A percentile compares a stretch with the other conserved stretches of the same genome.
Evolutionary conservation across 2,888 invertebrate species (phyloP).

Genomic region (Pantelozetes paolii): DNA sequence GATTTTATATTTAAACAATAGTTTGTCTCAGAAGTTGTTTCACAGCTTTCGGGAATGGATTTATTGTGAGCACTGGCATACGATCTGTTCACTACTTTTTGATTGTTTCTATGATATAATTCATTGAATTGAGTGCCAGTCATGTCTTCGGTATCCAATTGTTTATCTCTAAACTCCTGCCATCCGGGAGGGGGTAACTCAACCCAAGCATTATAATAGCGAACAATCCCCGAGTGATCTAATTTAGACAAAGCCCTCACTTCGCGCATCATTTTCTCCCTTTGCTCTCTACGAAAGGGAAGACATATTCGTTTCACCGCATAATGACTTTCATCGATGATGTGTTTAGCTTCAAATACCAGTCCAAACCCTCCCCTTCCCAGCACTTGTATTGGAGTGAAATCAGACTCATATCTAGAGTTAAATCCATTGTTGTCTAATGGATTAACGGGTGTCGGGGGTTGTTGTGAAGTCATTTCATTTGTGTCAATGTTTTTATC

Average conservation of each 20-base stretch:
- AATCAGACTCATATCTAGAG: slow-evolving; percentile 75
- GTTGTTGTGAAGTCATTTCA: not conserved
- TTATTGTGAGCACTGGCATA: not conserved
- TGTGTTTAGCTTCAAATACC: slow-evolving; percentile 89
- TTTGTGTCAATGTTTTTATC: not conserved
- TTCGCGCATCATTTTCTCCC: slow-evolving; percentile 85
- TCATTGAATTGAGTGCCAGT: slow-evolving; percentile 1
- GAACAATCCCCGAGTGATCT: slow-evolving; percentile 90
- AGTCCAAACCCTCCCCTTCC: slow-evolving; percentile 93
- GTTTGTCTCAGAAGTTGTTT: not conserved
- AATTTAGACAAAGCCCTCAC: slow-evolving; percentile 89
- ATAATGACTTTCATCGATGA: slow-evolving; percentile 87
- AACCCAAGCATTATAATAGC: slow-evolving; percentile 93
- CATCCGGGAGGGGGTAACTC: slow-evolving; percentile 84
- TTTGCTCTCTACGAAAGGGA: slow-evolving; percentile 70
- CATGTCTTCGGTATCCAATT: slow-evolving; percentile 54
- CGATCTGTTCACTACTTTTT: not conserved
- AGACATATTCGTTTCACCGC: slow-evolving; percentile 90
- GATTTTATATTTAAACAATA: not conserved
- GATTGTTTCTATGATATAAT: not conserved
- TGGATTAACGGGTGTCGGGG: not conserved
- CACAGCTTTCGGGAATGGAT: not conserved
- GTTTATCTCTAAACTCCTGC: slow-evolving; percentile 73
- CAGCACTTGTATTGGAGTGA: slow-evolving; percentile 71
- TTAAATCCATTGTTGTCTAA: slow-evolving; percentile 48